Conservation (phyloP, 2,888 invertebrate species). For the Agrotis puta region DNA sequence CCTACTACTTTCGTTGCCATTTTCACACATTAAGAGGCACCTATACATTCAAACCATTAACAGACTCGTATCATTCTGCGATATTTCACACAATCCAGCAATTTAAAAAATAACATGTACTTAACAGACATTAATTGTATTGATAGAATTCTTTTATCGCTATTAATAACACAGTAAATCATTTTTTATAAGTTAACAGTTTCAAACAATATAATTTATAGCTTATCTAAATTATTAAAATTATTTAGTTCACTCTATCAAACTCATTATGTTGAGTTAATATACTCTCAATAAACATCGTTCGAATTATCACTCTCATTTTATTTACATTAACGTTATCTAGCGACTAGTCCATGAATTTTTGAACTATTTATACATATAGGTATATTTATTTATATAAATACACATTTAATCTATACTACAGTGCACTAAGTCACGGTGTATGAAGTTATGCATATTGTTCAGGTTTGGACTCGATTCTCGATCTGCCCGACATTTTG, state of each 20-base stretch:
- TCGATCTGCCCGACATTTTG: constrained; percentile 85
- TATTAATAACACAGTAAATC: constrained; percentile 36
- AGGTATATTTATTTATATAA: constrained; percentile 17
- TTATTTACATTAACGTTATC: constrained; percentile 35
- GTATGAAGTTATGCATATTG: constrained; percentile 76
- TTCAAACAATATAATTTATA: constrained; percentile 33
- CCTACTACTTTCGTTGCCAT: constrained; percentile 47
- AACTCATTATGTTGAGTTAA: constrained; percentile 14
- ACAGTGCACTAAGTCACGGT: constrained; percentile 56
- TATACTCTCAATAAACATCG: constrained; percentile 32
- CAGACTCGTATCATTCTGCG: background rate
- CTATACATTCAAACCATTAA: constrained; percentile 1
- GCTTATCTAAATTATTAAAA: constrained; percentile 35
- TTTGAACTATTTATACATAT: constrained; percentile 69
- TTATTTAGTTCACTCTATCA: constrained; percentile 34
- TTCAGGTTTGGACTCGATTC: constrained; percentile 86
- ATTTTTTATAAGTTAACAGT: constrained; percentile 13
- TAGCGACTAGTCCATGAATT: constrained; percentile 74
- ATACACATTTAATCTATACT: constrained; percentile 32
- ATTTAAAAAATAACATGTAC: constrained; percentile 23
- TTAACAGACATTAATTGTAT: constrained; percentile 24
- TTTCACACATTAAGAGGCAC: constrained; percentile 5
- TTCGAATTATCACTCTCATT: constrained; percentile 33
- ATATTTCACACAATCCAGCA: constrained; percentile 35
- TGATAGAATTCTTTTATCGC: constrained; percentile 31